A percentile compares a stretch with the other conserved stretches of the same genome.
Evolutionary conservation across 2,797 vertebrate genomes (phyloP).

Genomic region (Sebastes minor): DNA sequence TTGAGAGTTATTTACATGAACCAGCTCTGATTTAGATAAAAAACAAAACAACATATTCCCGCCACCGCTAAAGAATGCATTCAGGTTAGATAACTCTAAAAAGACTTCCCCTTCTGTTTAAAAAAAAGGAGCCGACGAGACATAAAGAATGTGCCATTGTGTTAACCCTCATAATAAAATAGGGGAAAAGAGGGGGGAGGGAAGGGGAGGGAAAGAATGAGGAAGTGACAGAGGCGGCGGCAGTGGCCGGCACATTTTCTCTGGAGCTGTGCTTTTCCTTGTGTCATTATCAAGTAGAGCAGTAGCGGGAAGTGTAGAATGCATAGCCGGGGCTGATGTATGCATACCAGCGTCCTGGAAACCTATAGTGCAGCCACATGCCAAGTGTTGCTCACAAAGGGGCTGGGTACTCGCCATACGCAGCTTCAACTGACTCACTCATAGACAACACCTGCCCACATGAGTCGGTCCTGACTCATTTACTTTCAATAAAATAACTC

Average conservation of each 20-base stretch:
- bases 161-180: constrained; percentile 37
- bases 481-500: constrained; percentile 38
- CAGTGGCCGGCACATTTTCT: constrained; percentile 37
- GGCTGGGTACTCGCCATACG: constrained; percentile 1
- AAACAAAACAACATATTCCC: neutral
- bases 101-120: neutral
- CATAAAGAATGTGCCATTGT: constrained; percentile 63
- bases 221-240: constrained; percentile 54
- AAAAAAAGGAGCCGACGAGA: constrained; percentile 36
- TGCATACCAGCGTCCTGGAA: constrained; percentile 51
- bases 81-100: constrained; percentile 27
- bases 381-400: constrained; percentile 45
- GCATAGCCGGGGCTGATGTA: constrained; percentile 42
- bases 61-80: constrained; percentile 34
- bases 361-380: constrained; percentile 38
- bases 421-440: constrained; percentile 39
- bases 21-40: constrained; percentile 1
- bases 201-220: constrained; percentile 45
- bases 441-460: constrained; percentile 24
- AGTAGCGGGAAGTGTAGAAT: constrained; percentile 54
- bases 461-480: constrained; percentile 36
- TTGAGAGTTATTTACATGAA: neutral
- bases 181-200: constrained; percentile 20
- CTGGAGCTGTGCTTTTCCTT: constrained; percentile 26
- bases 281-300: constrained; percentile 58